Conservation (phyloP, 2,113 vertebrate genomes). For the Chrysemys picta region DNA sequence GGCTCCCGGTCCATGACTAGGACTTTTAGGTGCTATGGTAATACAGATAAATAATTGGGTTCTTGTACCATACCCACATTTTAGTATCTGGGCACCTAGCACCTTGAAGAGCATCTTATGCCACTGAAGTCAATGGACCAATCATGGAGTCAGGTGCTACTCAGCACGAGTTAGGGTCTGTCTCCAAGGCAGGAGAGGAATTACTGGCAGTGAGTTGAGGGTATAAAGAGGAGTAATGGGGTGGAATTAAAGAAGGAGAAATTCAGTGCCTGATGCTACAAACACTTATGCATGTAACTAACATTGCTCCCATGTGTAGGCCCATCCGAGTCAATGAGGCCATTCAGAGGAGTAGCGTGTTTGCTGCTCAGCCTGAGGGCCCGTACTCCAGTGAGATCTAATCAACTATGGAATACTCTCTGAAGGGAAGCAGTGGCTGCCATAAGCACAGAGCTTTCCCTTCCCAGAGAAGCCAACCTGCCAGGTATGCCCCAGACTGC, state of each 20-base stretch:
- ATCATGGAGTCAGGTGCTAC: background rate
- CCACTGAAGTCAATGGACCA: background rate
- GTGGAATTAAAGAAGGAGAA: conserved; percentile 17
- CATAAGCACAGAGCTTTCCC: conserved; percentile 63
- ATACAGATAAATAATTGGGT: background rate
- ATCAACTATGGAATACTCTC: conserved; percentile 19
- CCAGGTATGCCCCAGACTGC: conserved; percentile 58
- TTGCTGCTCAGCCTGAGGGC: background rate
- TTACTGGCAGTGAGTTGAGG: background rate
- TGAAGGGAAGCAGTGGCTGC: conserved; percentile 44
- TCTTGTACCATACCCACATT: background rate
- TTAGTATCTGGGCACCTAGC: too few relatives aligned
- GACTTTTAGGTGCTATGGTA: background rate
- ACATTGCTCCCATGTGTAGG: background rate
- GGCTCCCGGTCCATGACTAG: background rate
- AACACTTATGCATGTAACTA: background rate
- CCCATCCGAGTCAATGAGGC: background rate
- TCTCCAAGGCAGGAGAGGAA: background rate
- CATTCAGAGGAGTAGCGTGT: conserved; percentile 2
- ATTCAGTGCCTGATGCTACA: background rate
- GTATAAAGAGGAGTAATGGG: background rate
- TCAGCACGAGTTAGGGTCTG: background rate
- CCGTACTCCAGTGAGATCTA: conserved; percentile 49
- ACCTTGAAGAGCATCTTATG: background rate
- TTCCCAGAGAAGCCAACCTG: conserved; percentile 57